Conservation (phyloP, 1,140 invertebrate genomes). For the Pogonus chalceus region DNA sequence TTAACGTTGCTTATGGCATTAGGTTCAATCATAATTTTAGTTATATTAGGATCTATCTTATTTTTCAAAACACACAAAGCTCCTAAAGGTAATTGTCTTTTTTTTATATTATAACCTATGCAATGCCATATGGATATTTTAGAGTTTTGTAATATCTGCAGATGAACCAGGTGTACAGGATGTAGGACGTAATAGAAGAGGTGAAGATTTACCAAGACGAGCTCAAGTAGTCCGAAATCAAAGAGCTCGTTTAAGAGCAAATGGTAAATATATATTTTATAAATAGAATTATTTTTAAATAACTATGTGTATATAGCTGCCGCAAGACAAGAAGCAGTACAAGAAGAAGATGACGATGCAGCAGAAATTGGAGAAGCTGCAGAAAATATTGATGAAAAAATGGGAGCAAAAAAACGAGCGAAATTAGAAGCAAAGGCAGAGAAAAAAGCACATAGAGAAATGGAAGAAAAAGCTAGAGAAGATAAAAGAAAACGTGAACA, state of each 20-base stretch:
- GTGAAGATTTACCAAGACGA: slow-evolving; percentile 42
- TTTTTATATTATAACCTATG: slow-evolving; percentile 7
- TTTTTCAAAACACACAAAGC: slow-evolving; percentile 27
- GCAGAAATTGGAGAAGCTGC: slow-evolving; percentile 33
- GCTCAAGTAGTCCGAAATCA: slow-evolving; percentile 51
- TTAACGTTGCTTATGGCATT: slow-evolving; percentile 37
- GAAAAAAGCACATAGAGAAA: slow-evolving; percentile 73
- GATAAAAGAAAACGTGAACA: slow-evolving; percentile 60
- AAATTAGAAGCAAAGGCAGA: slow-evolving; percentile 90
- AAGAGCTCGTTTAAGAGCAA: slow-evolving; percentile 47
- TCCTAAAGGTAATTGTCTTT: slow-evolving; percentile 24
- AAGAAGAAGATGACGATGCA: slow-evolving; percentile 33
- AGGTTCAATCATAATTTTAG: slow-evolving; percentile 34
- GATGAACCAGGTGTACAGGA: slow-evolving; percentile 11
- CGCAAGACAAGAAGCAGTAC: slow-evolving; percentile 27
- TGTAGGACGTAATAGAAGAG: slow-evolving; percentile 30
- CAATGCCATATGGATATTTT: neutral
- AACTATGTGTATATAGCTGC: slow-evolving; percentile 2
- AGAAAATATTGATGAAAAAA: slow-evolving; percentile 52
- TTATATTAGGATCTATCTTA: slow-evolving; percentile 37
- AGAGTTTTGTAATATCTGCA: neutral
- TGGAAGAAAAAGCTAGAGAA: slow-evolving; percentile 58
- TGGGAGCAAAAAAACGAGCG: slow-evolving; percentile 86
- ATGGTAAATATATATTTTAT: slow-evolving; percentile 33
- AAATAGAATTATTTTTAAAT: slow-evolving; percentile 13